Evolutionary conservation across 2,888 invertebrate species (phyloP).

Genomic region (Anoncus sp.): DNA sequence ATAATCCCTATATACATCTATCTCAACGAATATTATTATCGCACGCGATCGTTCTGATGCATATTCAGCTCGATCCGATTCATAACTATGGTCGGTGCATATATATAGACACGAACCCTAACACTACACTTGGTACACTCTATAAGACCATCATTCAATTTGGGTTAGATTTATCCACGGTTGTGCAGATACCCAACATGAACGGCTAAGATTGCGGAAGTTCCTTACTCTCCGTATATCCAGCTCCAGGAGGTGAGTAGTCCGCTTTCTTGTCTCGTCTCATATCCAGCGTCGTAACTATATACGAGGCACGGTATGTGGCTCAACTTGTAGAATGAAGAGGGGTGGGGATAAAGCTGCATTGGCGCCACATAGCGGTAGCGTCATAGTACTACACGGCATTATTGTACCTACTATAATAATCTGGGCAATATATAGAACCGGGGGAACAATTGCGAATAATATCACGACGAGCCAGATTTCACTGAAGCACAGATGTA

Average conservation of each 20-base stretch:
- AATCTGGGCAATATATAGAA: constrained; percentile 24
- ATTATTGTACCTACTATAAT: constrained; percentile 7
- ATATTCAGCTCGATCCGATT: constrained; percentile 60
- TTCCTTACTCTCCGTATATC: constrained; percentile 21
- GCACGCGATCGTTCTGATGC: constrained; percentile 62
- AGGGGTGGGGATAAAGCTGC: background rate
- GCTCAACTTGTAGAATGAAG: no score
- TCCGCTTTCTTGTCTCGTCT: constrained; percentile 26
- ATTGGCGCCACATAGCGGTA: constrained; percentile 19
- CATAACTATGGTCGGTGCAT: constrained; percentile 42
- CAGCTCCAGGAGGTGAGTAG: background rate
- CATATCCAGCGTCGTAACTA: background rate
- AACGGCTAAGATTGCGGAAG: constrained; percentile 53
- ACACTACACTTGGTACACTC: constrained; percentile 11
- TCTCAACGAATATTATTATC: constrained; percentile 60
- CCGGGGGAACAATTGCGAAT: constrained; percentile 40
- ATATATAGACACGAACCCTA: constrained; percentile 6
- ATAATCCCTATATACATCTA: constrained; percentile 26
- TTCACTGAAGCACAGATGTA: background rate
- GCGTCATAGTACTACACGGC: constrained; percentile 30
- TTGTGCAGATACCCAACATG: constrained; percentile 5
- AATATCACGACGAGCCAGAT: constrained; percentile 44
- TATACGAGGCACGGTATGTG: no score
- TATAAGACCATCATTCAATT: constrained; percentile 64
- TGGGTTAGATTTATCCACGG: constrained; percentile 53